Conservation (phyloP, 2,888 invertebrate species). For the Nomada lathburiana region DNA sequence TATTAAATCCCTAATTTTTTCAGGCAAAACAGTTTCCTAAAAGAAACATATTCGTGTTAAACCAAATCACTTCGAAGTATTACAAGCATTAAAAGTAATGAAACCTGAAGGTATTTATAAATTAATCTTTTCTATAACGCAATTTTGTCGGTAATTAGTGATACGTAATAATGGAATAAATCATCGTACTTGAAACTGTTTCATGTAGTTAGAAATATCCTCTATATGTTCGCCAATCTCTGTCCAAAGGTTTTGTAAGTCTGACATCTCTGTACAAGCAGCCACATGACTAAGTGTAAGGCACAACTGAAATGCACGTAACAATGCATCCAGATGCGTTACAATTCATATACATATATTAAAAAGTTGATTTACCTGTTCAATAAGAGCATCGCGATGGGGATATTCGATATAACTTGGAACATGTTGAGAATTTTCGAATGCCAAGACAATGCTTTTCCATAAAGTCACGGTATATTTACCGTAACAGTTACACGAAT, state of each 20-base stretch:
- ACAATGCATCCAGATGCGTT: constrained; percentile 3
- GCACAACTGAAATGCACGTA: constrained; percentile 87
- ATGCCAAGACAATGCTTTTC: constrained; percentile 89
- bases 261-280: constrained; percentile 74
- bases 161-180: neutral
- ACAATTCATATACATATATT: neutral
- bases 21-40: constrained; percentile 80
- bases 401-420: constrained; percentile 94
- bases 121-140: neutral
- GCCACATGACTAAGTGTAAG: constrained; percentile 90
- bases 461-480: constrained; percentile 88
- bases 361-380: constrained; percentile 87
- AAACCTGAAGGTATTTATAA: neutral
- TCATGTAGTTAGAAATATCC: constrained; percentile 77
- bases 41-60: constrained; percentile 35
- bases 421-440: constrained; percentile 91
- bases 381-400: constrained; percentile 93
- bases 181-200: constrained; percentile 78
- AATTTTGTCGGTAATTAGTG: neutral
- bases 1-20: constrained; percentile 80
- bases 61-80: neutral
- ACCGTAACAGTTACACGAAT: constrained; percentile 88
- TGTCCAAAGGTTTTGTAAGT: constrained; percentile 77
- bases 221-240: constrained; percentile 78
- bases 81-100: neutral